phyloP scores from a whole-genome alignment of 1,140 invertebrate species.

The Globodera ellingtonae region DNA sequence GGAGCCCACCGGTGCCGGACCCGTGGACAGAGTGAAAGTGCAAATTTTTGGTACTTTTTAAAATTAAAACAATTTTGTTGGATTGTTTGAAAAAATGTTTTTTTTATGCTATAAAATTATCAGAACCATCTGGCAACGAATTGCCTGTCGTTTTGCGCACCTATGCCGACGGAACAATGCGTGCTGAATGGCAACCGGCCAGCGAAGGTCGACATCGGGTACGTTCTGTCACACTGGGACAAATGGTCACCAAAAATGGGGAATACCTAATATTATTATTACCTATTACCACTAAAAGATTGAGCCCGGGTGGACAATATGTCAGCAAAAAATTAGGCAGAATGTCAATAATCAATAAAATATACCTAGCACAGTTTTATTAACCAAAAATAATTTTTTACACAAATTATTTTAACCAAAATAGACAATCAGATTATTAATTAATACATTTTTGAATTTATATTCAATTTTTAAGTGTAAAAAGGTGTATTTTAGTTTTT shows the following conservation, averaged over 20 bases:
- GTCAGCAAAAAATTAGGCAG: too few relatives aligned
- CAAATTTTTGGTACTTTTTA: slow-evolving; percentile 52
- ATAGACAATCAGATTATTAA: too few relatives aligned
- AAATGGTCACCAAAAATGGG: too few relatives aligned
- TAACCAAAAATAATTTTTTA: neutral
- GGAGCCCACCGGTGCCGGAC: slow-evolving; percentile 38
- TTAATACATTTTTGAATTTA: too few relatives aligned
- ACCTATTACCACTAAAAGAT: too few relatives aligned
- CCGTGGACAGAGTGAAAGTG: slow-evolving; percentile 44
- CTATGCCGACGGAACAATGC: slow-evolving; percentile 71
- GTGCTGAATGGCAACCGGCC: slow-evolving; percentile 72
- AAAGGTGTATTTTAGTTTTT: too few relatives aligned
- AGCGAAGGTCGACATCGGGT: slow-evolving; percentile 33
- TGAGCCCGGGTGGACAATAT: too few relatives aligned
- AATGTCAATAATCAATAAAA: neutral
- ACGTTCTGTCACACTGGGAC: neutral
- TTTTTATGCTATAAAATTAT: slow-evolving; percentile 25
- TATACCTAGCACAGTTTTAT: neutral
- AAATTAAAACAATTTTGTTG: slow-evolving; percentile 31
- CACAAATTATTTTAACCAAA: neutral
- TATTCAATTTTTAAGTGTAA: too few relatives aligned
- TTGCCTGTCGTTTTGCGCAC: slow-evolving; percentile 36
- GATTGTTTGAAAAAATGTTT: slow-evolving; percentile 25
- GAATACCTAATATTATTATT: too few relatives aligned
- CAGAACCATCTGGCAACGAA: slow-evolving; percentile 45